phyloP scores from a whole-genome alignment of 2,797 vertebrate genomes.

The Falco columbarius region DNA sequence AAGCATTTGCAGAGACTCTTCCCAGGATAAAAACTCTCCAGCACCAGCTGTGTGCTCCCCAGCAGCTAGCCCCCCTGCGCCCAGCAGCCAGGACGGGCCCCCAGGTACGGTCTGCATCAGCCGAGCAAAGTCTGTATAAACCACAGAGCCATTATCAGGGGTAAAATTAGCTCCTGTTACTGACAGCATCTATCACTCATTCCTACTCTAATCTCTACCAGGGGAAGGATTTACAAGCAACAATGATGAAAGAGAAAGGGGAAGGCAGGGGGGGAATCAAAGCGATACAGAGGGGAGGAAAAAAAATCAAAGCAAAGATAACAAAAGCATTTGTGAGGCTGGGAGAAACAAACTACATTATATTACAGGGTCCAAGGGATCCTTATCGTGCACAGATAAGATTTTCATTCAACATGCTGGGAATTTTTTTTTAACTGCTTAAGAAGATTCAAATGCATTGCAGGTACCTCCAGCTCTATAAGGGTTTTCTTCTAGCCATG shows the following conservation, averaged over 20 bases:
- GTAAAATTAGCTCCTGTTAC: conserved; percentile 74
- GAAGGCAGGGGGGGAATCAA: not conserved
- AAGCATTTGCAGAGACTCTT: not conserved
- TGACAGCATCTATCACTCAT: conserved; percentile 76
- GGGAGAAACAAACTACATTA: conserved; percentile 62
- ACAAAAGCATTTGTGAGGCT: conserved; percentile 65
- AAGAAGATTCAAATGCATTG: conserved; percentile 15
- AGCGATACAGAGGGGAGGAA: conserved; percentile 24
- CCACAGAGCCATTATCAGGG: conserved; percentile 65
- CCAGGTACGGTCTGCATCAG: not conserved
- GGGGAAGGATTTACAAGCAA: conserved; percentile 75
- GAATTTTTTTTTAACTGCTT: conserved; percentile 26
- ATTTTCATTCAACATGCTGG: conserved; percentile 33
- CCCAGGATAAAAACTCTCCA: not conserved
- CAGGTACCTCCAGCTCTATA: not conserved
- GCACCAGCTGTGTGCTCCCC: not conserved
- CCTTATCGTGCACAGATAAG: conserved; percentile 65
- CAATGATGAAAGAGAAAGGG: conserved; percentile 69
- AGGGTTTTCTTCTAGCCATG: not conserved
- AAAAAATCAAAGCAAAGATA: conserved; percentile 63
- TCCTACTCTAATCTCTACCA: conserved; percentile 73
- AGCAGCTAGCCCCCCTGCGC: not conserved
- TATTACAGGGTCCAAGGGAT: conserved; percentile 58
- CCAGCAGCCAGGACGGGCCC: not conserved
- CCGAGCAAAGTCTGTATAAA: conserved; percentile 16